Evolutionary conservation across 2,797 vertebrate species (phyloP), one percentile per base, ranked within the genome.

Genomic region (Eulemur rubriventer): DNA sequence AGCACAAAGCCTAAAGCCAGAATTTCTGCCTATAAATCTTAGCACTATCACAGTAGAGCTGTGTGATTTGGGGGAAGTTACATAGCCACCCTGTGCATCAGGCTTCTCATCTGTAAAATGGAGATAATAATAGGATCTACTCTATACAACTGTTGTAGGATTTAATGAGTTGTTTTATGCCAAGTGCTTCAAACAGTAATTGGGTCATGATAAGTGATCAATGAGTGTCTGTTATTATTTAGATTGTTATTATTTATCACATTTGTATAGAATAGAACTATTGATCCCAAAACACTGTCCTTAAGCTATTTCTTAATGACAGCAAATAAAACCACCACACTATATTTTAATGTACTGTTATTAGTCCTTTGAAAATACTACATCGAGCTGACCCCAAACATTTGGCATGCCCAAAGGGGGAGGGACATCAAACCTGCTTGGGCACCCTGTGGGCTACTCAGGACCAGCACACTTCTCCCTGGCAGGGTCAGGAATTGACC

Each of bases 291-390:
- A 96, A 93, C 57, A 69, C 33, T 83, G 38, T 43, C 33, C 6
- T 28, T 52, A 87, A 46, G 2, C 59, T 57, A 50, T 57, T 80
- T 85, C 78, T 72, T 70, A 57, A 4, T 73, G 82, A 65, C 11
- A 63, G 26, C 33, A 94, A 61, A 84, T 35, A 52, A 70, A 92
- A 79, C 79, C 18, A 30, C 67, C 5, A 73, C 48, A 14, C 55
- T n/a, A 28, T 6, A 59, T 92, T 82, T 17, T 67, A 67, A 87
- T 65, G 10, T 17, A 78, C 13, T 76, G 95, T 92, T 81, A 18
- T 94, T 70, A 73, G 35, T 41, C 18, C 38, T 79, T 82, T 91
- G 24, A 97, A 91, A 91, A 94, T 57, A n/a, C 24, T 81, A 41
- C 7, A 55, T 46, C 16, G 5, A 61, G 20, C 48, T 95, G 9